Evolutionary conservation across 2,797 vertebrate species (phyloP).

Genomic region (Epinephelus coioides): DNA sequence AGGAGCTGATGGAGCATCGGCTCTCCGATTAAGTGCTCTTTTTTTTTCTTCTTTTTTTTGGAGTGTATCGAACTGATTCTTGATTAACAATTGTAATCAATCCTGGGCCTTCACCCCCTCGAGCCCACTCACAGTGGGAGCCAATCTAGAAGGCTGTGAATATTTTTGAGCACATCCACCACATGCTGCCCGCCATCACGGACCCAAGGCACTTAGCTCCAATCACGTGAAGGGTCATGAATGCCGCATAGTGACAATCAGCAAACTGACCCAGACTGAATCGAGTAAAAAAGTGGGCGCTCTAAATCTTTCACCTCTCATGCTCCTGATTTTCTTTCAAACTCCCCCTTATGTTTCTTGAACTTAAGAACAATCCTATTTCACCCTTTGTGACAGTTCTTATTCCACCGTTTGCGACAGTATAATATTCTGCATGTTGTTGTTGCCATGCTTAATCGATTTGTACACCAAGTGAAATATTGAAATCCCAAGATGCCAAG

Average conservation of each 20-base stretch:
- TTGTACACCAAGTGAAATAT: background rate
- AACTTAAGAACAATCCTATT: background rate
- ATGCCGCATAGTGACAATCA: constrained; percentile 74
- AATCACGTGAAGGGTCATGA: constrained; percentile 78
- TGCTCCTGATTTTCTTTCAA: constrained; percentile 24
- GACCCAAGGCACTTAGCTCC: constrained; percentile 68
- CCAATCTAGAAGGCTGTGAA: constrained; percentile 73
- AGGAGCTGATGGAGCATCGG: constrained; percentile 67
- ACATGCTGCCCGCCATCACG: constrained; percentile 57
- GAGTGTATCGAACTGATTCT: constrained; percentile 83
- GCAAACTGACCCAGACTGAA: constrained; percentile 55
- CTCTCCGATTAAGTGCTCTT: constrained; percentile 75
- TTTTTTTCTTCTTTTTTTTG: constrained; percentile 55
- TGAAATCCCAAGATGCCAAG: background rate
- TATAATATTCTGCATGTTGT: background rate
- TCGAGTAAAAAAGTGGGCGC: constrained; percentile 25
- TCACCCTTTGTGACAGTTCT: background rate
- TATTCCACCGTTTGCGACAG: background rate
- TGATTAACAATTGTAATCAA: constrained; percentile 90
- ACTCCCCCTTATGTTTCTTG: constrained; percentile 23
- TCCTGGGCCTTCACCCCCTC: constrained; percentile 67
- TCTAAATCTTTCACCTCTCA: constrained; percentile 31
- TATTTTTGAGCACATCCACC: constrained; percentile 74
- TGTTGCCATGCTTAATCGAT: background rate
- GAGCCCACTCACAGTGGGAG: constrained; percentile 73